phyloP scores from a whole-genome alignment of 2,113 vertebrate species.

The Crypturellus undulatus region DNA sequence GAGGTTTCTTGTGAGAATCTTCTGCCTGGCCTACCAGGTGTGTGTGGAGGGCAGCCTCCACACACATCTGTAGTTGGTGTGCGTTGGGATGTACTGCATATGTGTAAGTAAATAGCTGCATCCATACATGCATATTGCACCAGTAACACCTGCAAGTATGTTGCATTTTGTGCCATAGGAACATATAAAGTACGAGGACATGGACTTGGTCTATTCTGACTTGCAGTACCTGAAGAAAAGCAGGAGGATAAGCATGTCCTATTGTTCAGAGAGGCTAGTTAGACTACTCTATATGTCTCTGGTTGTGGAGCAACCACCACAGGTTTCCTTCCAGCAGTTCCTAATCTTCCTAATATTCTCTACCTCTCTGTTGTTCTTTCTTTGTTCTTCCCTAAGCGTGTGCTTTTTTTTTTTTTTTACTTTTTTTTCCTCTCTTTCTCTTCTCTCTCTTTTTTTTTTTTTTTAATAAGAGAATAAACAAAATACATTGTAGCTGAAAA shows the following conservation, averaged over 20 bases:
- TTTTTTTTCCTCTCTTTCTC: not conserved
- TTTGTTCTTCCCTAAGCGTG: not conserved
- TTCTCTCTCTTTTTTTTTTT: not conserved
- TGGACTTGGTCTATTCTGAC: rapidly evolving
- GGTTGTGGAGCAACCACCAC: not conserved
- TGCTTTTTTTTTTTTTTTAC: not conserved
- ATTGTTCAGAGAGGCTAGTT: not conserved
- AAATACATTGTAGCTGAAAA: not conserved
- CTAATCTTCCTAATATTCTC: not conserved
- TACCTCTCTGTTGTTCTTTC: not conserved
- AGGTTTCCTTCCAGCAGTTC: not conserved
- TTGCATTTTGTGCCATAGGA: not conserved
- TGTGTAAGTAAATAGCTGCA: not conserved
- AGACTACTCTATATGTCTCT: not conserved
- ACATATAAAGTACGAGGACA: not conserved
- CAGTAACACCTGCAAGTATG: not conserved
- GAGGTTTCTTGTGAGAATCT: not conserved
- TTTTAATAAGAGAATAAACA: not conserved
- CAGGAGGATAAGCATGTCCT: not conserved
- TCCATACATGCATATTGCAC: not conserved
- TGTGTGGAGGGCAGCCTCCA: not conserved
- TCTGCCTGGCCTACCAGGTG: not conserved
- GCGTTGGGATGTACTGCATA: not conserved
- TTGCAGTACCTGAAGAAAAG: not conserved
- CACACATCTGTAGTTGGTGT: not conserved